Base-by-base conservation (phyloP, 2,113 vertebrate genomes). In the Neodon shergylaensis region DNA sequence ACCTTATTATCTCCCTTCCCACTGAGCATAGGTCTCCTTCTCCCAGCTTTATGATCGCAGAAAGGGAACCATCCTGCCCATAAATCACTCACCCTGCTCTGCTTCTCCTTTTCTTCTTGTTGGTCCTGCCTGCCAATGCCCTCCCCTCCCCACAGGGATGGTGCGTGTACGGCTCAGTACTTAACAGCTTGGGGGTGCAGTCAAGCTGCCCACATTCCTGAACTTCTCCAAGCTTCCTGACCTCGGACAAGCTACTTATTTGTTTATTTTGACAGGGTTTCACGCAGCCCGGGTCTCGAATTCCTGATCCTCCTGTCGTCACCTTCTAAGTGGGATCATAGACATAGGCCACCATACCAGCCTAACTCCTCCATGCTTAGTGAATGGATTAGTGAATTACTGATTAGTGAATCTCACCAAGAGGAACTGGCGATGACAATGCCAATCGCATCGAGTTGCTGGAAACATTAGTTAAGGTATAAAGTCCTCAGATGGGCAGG, bases 1-100 rank as follows among this genome's bases (percentile, higher is more conserved):
- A 88, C 33, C 44, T 87, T 91, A 96, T 91, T 87, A 96, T 91
- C 86, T 97, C 36, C 74, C 83, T 92, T 92, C 78, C n/a, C 74
- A 78, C 63, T 73, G 47, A 74, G 36, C 74, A 73, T 65, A 85
- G 77, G 66, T 91, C 61, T 78, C 58, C 47, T 79, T 77, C 49
- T 91, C 78, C 76, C 44, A 78, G 26, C 61, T 97, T 97, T 96
- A 97, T 90, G 87, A 84, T 70, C 54, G 52, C 52, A 63, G 84
- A 96, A 28, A 90, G 83, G 89, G 97, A 97, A 97, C 66, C 63
- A 66, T 13, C 73, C 42, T 24, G 36, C 47, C 44, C 14, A 6
- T 97, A 96, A 97, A 96, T 97, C 94, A 96, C 36, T 31, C 28
- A n/a, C 54, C 54, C 82, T 68, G 82, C 84, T 82, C 68, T 9